Percentiles rank a stretch among this genome's conserved stretches.
Evolutionary conservation across 2,113 vertebrate species (phyloP).

Genomic region (Paramisgurnus dabryanus): DNA sequence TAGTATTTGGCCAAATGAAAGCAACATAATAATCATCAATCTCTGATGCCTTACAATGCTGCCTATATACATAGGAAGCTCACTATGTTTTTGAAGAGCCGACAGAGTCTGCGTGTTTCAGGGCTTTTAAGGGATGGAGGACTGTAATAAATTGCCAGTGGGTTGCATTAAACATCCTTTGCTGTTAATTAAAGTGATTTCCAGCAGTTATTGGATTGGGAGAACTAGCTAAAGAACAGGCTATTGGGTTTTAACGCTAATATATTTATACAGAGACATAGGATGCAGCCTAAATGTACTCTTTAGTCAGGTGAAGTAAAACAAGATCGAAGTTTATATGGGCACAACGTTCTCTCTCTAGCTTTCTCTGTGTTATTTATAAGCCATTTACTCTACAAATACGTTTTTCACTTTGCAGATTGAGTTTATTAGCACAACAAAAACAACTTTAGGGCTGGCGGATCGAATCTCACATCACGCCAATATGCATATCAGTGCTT

Average conservation of each 20-base stretch:
- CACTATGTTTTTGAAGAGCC: neutral
- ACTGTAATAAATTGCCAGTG: neutral
- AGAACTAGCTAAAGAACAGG: neutral
- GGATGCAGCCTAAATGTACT: neutral
- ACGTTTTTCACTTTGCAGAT: slow-evolving; percentile 22
- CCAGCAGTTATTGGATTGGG: slow-evolving; percentile 18
- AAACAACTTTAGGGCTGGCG: slow-evolving; percentile 33
- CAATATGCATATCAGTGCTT: neutral
- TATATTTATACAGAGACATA: neutral
- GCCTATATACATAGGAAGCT: neutral
- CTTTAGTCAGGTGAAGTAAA: slow-evolving; percentile 19
- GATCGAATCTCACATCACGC: slow-evolving; percentile 21
- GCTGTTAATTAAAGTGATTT: slow-evolving; percentile 24
- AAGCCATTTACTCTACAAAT: slow-evolving; percentile 17
- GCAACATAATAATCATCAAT: too few relatives aligned
- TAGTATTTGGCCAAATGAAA: too few relatives aligned
- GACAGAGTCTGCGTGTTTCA: neutral
- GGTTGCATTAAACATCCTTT: slow-evolving; percentile 7
- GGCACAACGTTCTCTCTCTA: neutral
- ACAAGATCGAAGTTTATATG: neutral
- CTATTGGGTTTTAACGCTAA: neutral
- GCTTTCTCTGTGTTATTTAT: slow-evolving; percentile 47
- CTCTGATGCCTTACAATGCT: neutral
- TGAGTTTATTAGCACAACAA: slow-evolving; percentile 41
- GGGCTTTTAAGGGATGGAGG: neutral